Base-by-base conservation (phyloP, 2,888 invertebrate genomes). In the Agrotis puta region DNA sequence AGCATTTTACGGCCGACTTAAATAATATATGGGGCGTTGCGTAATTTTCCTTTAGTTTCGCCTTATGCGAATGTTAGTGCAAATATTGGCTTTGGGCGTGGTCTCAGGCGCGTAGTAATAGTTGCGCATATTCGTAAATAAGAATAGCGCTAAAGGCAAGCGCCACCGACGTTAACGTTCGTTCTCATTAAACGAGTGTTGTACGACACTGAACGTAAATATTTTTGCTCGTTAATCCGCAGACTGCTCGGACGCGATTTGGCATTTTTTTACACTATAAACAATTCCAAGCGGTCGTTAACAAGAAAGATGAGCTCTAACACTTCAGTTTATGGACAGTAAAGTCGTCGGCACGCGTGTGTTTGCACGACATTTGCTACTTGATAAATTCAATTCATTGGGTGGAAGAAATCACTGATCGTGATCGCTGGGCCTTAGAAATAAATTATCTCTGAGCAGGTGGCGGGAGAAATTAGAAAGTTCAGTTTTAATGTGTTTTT, bases 271-370 rank as follows among this genome's bases (percentile, higher is more conserved):
- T 94, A 92, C 89, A 93, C 94, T 91, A 94, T 95, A 95, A 96
- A 95, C 94, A 94, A 94, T 95, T 92, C 93, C 81, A 86, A 84
- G 82, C 82, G 93, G 81, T 94, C 95, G 94, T 96, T 96, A 96
- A 96, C 88, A 95, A 95, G 96, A 96, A 93, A 95, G 94, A 96
- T 96, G 96, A 93, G 94, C 94, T 93, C 92, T 95, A 94, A 94
- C 92, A 90, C 90, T 91, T 90, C 89, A 82, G 91, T 96, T 96
- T 96, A 96, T 95, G 93, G 94, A 90, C 94, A 93, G 91, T 96
- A 94, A 96, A 96, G 88, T 92, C 89, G 91, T 89, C 90, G 93
- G 94, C 94, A 93, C 94, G 94, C 91, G 87, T 88, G 87, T 87
- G 87, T 84, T 81, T 87, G 86, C 81, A 89, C 89, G 91, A 92